Conservation (phyloP, 2,797 vertebrate species). For the Okamejei kenojei region DNA sequence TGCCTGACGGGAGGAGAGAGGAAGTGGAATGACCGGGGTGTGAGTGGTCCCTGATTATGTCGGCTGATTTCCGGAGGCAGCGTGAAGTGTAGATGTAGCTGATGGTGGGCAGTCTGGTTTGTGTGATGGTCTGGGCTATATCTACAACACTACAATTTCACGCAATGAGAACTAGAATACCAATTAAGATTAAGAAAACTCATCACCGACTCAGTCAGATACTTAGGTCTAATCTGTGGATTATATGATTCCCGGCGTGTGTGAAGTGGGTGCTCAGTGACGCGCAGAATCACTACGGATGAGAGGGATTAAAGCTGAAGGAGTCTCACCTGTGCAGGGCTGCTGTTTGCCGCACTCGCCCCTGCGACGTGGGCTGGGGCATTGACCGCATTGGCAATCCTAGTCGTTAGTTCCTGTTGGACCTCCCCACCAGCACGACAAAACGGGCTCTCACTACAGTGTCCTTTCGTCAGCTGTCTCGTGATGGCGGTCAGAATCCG, state of each 20-base stretch:
- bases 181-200: background rate
- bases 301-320: constrained; percentile 32
- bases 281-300: no score
- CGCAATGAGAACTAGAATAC: no score
- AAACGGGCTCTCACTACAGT: constrained; percentile 63
- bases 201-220: background rate
- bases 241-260: background rate
- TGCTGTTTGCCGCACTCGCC: constrained; percentile 61
- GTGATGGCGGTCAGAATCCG: constrained; percentile 72
- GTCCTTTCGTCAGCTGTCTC: constrained; percentile 74
- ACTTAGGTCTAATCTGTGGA: constrained; percentile 16
- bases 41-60: no score
- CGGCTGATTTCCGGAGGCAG: no score
- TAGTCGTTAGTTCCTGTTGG: constrained; percentile 66
- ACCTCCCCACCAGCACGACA: constrained; percentile 64
- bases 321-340: constrained; percentile 79
- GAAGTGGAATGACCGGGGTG: no score
- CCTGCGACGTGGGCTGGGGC: constrained; percentile 52
- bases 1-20: no score
- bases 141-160: no score
- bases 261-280: no score
- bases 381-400: constrained; percentile 69
- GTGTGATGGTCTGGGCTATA: no score
- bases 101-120: no score
- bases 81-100: no score